These are phyloP conservation scores for Leucophenga montana DNA, from an alignment of 2,888 invertebrate genomes.

Conservation along the genomic window DNA sequence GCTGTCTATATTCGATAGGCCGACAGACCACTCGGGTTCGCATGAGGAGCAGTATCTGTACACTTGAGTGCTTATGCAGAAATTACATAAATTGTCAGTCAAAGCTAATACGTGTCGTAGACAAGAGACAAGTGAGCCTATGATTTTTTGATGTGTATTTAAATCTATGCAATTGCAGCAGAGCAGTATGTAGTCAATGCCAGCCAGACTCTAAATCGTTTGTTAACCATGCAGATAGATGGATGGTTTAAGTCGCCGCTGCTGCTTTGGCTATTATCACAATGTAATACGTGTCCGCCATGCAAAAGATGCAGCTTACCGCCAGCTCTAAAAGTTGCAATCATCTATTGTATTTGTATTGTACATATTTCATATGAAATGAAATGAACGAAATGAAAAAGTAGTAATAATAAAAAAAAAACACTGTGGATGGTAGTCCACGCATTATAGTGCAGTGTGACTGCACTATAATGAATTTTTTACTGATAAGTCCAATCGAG, in stretches of 20 bases:
- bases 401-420: neutral
- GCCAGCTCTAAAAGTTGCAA: constrained; percentile 1
- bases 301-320: constrained; percentile 35
- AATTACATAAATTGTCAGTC: constrained; percentile 12
- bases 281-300: constrained; percentile 46
- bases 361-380: neutral
- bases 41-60: neutral
- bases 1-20: neutral
- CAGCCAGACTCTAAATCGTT: neutral
- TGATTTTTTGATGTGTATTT: constrained; percentile 16
- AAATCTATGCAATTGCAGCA: neutral
- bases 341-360: neutral
- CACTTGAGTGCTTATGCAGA: constrained; percentile 11
- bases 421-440: too few species aligned
- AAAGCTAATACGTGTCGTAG: neutral
- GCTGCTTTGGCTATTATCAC: neutral
- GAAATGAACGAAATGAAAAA: too few species aligned
- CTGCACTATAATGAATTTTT: too few species aligned
- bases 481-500: too few species aligned
- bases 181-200: constrained; percentile 2
- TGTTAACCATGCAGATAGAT: neutral
- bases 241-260: neutral
- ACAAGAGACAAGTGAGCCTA: neutral
- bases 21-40: too few species aligned
- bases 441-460: too few species aligned